Base-by-base conservation (phyloP, 2,888 invertebrate species). In the Limnephilus lunatus region DNA sequence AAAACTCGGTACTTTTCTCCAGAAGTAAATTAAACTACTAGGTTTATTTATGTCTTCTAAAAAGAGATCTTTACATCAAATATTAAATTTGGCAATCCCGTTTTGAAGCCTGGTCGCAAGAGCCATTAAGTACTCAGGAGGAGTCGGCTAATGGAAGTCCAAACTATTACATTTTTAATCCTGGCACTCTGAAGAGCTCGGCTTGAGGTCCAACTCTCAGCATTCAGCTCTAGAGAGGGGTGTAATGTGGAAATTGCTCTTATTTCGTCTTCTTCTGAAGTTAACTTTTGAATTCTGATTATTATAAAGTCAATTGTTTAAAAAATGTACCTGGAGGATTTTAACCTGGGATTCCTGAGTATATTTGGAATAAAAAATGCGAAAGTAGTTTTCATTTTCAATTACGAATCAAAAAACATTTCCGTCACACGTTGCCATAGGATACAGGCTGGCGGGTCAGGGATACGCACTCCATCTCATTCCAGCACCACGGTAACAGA, bases 161-260 rank as follows among this genome's bases (percentile, higher is more conserved):
- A 90, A 90, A 90, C 82, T 88, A 88, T 81, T 87, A 91, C 30
- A 89, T 91, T 91, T 91, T 91, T 91, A 91, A 91, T 91, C 89
- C 82, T 83, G n/a, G 68, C 48, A 53, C 91, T 44, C 89, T 32
- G 48, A 53, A 48, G 87, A 44, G 39, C 81, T 82, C 81, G 44
- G 19, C 44, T 82, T 82, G 44, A 82, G 31, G 82, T 89, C 82
- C 82, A 31, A 9, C 68, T 53, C 80, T 39, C 81, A n/a, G 30
- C 35, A 44, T 89, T 12, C n/a, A n/a, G 81, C 80, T 81, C 82
- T 9, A 32, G n/a, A 80, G 80, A 80, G 88, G 80, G 39, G 25
- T 88, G 88, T 88, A 88, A 81, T 88, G 80, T 88, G 35, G 25
- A 35, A 89, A 89, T 89, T 89, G 31, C 85, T 39, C 68, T 5